Conservation (phyloP, 1,140 invertebrate genomes). For the Rhyacophila brunnea region DNA sequence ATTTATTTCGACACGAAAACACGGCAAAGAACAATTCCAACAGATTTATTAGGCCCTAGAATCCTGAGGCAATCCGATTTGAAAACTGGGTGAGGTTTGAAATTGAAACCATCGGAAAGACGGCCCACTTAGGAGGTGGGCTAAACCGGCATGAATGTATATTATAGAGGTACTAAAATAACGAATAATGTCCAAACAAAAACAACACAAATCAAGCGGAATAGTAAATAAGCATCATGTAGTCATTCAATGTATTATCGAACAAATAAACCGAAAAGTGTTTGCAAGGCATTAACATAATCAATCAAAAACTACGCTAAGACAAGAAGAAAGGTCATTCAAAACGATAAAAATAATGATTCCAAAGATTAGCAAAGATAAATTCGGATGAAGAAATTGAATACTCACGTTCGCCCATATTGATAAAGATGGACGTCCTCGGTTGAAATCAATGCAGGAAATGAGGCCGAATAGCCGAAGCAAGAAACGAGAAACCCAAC, state of each 20-base stretch:
- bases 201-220: too few relatives aligned
- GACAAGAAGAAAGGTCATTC: not conserved
- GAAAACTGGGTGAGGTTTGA: too few relatives aligned
- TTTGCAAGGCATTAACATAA: not conserved
- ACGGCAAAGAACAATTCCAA: too few relatives aligned
- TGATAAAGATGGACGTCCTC: constrained; percentile 3
- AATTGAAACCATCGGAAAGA: too few relatives aligned
- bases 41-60: too few relatives aligned
- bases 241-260: not conserved
- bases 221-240: not conserved
- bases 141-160: too few relatives aligned
- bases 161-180: too few relatives aligned
- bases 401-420: constrained; percentile 30
- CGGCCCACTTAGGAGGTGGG: too few relatives aligned
- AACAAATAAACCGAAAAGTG: not conserved
- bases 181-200: too few relatives aligned
- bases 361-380: not conserved
- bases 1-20: too few relatives aligned
- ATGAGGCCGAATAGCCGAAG: constrained; percentile 3
- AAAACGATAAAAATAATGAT: not conserved
- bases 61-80: too few relatives aligned
- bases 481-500: constrained; percentile 1
- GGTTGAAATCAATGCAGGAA: constrained; percentile 12
- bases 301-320: constrained; percentile 1
- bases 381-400: not conserved